Base-by-base conservation (phyloP, 2,888 invertebrate genomes). In the Cinara cedri region DNA sequence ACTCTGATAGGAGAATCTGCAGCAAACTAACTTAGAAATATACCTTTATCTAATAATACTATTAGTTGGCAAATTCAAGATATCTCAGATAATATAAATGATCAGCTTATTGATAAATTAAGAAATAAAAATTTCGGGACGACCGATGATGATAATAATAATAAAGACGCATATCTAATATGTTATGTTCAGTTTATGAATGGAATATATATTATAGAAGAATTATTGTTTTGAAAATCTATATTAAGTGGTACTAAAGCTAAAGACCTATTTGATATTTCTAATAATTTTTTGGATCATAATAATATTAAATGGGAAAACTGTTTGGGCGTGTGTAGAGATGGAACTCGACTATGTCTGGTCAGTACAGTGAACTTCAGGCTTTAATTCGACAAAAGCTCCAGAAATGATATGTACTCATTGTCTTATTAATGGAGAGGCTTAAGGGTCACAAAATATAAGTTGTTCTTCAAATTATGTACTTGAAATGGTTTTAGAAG, bases 41-140 rank as follows among this genome's bases (percentile, higher is more conserved):
- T 83, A 34, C 82, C 83, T 54, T 78, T 82, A 66, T 82, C 83
- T 57, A 82, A 83, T 81, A 81, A 81, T 68, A 83, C 81, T 42
- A 82, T 83, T 42, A 76, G 82, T 63, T 75, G 81, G 72, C 81
- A 81, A 82, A 82, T 83, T 49, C 57, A 82, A 68, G 21, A 83
- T 55, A 83, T 83, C 68, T 63, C 82, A 57, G 81, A 80, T 71
- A 49, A 66, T 49, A 66, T 66, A 24, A 66, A 66, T 49, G 44
- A 66, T n/a, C 66, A 66, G n/a, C 19, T 66, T 46, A 44, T 66
- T 21, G n/a, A 66, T 21, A 66, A 66, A 44, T 49, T 66, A 66
- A 46, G 10, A 46, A 13, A 3, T 10, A 46, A 46, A 3, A 10
- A 46, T 13, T 46, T 46, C 10, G 46, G 6, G 10, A 46, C n/a